phyloP scores from a whole-genome alignment of 1,140 invertebrate species.

The Hycleus cichorii region DNA sequence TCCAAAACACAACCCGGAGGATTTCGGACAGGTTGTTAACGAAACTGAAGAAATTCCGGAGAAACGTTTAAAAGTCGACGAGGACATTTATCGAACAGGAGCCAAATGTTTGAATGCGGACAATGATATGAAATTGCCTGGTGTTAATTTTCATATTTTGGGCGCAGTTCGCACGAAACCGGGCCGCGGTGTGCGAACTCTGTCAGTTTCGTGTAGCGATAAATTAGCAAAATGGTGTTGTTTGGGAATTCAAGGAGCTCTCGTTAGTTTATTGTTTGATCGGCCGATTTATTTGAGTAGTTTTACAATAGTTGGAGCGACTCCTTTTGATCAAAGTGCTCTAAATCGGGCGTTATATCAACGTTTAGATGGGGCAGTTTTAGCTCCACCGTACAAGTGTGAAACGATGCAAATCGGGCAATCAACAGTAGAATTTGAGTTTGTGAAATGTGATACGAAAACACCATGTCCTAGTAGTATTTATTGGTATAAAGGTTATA shows the following conservation, averaged over 20 bases:
- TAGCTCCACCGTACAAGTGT: constrained; percentile 34
- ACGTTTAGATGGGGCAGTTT: constrained; percentile 39
- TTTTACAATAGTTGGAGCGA: constrained; percentile 62
- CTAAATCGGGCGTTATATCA: constrained; percentile 58
- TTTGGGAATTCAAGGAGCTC: constrained; percentile 72
- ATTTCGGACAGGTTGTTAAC: constrained; percentile 33
- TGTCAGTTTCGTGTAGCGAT: constrained; percentile 89
- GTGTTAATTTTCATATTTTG: constrained; percentile 59
- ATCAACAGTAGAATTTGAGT: constrained; percentile 40
- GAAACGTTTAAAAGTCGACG: constrained; percentile 35
- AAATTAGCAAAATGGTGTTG: constrained; percentile 86
- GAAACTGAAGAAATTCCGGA: constrained; percentile 27
- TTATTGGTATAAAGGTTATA: constrained; percentile 47
- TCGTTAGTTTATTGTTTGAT: constrained; percentile 62
- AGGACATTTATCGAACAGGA: constrained; percentile 75
- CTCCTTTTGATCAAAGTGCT: constrained; percentile 55
- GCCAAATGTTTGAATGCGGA: constrained; percentile 68
- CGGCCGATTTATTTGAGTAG: constrained; percentile 62
- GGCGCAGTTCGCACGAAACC: constrained; percentile 83
- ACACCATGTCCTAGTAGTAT: constrained; percentile 54
- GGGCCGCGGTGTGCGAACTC: constrained; percentile 79
- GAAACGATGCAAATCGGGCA: constrained; percentile 37
- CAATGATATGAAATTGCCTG: constrained; percentile 48
- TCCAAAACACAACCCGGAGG: constrained; percentile 44
- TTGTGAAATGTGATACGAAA: constrained; percentile 39